Evolutionary conservation across 2,888 invertebrate species (phyloP), one percentile per base, ranked within the genome.

Genomic region (Platyscelio sp.): DNA sequence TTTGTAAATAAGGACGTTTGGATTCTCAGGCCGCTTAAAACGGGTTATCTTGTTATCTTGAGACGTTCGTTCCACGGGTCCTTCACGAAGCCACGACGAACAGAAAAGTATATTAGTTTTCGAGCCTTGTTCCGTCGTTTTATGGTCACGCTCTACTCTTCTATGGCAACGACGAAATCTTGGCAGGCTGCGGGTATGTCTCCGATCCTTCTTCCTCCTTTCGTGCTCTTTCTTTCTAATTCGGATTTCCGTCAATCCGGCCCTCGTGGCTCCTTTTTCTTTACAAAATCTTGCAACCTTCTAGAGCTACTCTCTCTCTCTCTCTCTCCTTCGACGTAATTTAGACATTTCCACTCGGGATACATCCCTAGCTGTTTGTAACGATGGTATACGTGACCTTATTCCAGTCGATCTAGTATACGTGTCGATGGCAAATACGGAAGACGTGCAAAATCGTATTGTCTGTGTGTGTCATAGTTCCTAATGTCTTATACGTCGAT

Each of bases 1-100:
- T 91, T 90, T 88, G 88, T 87, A 91, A 92, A 91, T 91, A 90
- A 92, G 90, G 90, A 82, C 90, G 90, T 91, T 91, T 90, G 88
- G 90, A 92, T 92, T 91, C 91, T 85, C 58, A 88, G 89, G 84
- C 78, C 70, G 71, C 85, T 83, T 83, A 88, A 89, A 90, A 90
- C 87, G 88, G 90, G 90, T 90, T 91, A 91, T 90, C 91, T 91
- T 87, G 90, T 92, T 92, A 91, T 90, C 89, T 90, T 87, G 87
- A 88, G 85, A 81, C 84, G 85, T 87, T 89, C 88, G 88, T 88
- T 85, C 86, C 87, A 61, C 87, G 81, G 85, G 75, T 85, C 84
- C 75, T 70, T 63, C 81, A 54, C 46, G 67, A 68, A 49, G 65
- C 76, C 76, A 65, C 75, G 75, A 63, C 68, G 71, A 68, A 74